phyloP scores from a whole-genome alignment of 92 coral and sea anemone species.

The Phenganax marumi region DNA sequence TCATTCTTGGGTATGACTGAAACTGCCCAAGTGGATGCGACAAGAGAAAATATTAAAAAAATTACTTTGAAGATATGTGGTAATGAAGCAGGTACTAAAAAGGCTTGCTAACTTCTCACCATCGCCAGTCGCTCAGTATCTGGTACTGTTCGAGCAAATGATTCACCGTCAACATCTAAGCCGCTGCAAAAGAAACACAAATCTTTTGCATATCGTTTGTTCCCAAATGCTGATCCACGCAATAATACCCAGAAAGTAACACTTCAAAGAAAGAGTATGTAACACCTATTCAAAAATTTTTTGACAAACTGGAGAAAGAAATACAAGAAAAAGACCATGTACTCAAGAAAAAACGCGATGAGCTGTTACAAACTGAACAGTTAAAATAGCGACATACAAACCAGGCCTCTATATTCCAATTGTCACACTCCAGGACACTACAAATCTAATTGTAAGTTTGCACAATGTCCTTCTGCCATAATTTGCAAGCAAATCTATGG shows the following conservation, averaged over 20 bases:
- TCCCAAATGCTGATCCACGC: neutral
- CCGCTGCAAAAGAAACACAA: neutral
- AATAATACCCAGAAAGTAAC: neutral
- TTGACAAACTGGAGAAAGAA: conserved; percentile 7
- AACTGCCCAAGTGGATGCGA: conserved; percentile 19
- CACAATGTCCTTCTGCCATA: neutral
- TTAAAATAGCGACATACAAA: neutral
- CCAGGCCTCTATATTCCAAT: conserved; percentile 6
- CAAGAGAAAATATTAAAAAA: conserved; percentile 3
- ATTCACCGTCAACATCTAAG: conserved; percentile 1
- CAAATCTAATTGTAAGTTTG: conserved; percentile 6
- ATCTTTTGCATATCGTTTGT: conserved; percentile 2
- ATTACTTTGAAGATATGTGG: conserved; percentile 6
- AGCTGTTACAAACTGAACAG: neutral
- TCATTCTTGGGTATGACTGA: conserved; percentile 22
- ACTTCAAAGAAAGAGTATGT: neutral
- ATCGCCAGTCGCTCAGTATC: neutral
- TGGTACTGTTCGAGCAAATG: neutral
- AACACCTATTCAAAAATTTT: neutral
- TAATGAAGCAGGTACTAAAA: neutral
- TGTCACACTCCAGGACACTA: conserved; percentile 16
- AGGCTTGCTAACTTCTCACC: conserved; percentile 1
- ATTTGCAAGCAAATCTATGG: conserved; percentile 18
- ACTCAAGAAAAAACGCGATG: neutral
- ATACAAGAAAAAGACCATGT: neutral